Evolutionary conservation across 92 coral and sea anemone genomes (phyloP), one percentile per base, ranked within the genome.

Genomic region (Zoanthus gigantus): DNA sequence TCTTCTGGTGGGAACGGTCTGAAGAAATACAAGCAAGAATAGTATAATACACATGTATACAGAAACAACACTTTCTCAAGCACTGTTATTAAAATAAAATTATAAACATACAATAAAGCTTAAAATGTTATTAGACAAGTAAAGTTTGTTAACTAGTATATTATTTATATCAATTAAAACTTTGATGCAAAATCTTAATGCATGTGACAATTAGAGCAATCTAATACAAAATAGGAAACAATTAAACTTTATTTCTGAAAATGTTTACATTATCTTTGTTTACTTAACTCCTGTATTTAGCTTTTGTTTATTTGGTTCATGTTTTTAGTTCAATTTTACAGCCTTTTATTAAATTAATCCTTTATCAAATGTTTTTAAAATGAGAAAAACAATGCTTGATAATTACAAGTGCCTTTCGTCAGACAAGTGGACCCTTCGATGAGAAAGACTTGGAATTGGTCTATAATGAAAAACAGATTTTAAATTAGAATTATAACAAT

Each of bases 1-100:
- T 92, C 79, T 63, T 88, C 96, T n/a, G 96, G 98, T 29, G 97
- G 92, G 72, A 95, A 97, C 9, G 98, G 94, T 18, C 98, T 96
- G 75, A 8, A 75, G 69, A 48, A 66, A 78, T 13, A 54, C 18
- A 61, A 29, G 13, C 16, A 37, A 45, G 44, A 13, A 14, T 14
- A 44, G 61, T 11, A 34, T 34, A 79, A 10, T 8, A 16, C 3
- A 30, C 34, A 29, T 52, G 23, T 56, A 76, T 8, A 13, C 7
- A 77, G 14, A 4, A 17, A n/a, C 7, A 63, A 16, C 5, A 61
- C 1, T 61, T 63, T 16, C 4, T 63, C 5, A 17, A 1, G 29
- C 6, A 16, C 7, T 13, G 0, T 58, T 58, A 11, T 50, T 50
- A 2, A 8, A 47, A 50, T 37, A 50, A 7, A 50, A 7, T 50